A percentile compares a stretch with the other conserved stretches of the same genome.
phyloP scores from a whole-genome alignment of 2,113 vertebrate genomes.

The Telmatochromis brachygnathus region DNA sequence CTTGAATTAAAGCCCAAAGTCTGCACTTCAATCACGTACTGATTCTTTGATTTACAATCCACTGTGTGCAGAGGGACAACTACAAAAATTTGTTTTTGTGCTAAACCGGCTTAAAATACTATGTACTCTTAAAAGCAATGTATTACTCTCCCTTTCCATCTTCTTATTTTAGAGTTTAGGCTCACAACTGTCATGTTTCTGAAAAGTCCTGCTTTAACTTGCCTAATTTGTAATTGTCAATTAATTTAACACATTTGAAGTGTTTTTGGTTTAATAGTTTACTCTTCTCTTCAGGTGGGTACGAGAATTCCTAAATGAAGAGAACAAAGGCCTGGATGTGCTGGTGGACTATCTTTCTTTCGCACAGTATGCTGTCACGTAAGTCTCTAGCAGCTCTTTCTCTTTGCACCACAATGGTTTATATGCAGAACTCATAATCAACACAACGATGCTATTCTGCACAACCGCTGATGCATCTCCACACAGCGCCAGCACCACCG shows the following conservation, averaged over 20 bases:
- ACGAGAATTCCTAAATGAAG: conserved; percentile 96
- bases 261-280: background rate
- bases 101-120: background rate
- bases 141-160: background rate
- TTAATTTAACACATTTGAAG: background rate
- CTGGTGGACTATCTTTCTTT: conserved; percentile 98
- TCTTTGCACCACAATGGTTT: background rate
- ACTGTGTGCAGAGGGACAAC: background rate
- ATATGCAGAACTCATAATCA: background rate
- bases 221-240: background rate
- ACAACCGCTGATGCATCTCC: conserved; percentile 27
- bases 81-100: background rate
- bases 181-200: background rate
- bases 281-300: conserved; percentile 81
- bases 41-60: background rate
- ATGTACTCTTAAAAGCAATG: background rate
- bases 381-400: conserved; percentile 62
- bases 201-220: background rate
- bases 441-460: conserved; percentile 60
- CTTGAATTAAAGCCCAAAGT: background rate
- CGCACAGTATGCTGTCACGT: conserved; percentile 98
- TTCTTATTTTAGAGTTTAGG: background rate
- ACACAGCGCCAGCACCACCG: conserved; percentile 1
- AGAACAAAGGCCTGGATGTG: conserved; percentile 95
- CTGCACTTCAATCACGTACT: background rate